Conservation (phyloP, 2,888 invertebrate species). For the Sesia apiformis region DNA sequence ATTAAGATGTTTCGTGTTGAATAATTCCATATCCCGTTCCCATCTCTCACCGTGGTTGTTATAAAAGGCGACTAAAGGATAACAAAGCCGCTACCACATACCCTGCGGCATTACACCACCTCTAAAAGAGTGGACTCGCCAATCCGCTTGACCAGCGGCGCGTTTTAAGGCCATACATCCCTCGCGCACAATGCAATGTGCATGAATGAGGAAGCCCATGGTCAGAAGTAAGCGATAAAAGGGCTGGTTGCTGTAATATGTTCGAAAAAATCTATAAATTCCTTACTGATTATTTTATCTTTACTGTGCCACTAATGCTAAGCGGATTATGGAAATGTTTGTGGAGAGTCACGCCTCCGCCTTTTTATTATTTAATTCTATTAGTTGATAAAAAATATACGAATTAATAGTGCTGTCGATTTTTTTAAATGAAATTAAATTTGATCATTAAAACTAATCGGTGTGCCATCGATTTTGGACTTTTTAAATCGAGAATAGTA, state of each 20-base stretch:
- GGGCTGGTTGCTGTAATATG: neutral
- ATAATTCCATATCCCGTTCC: too few relatives aligned
- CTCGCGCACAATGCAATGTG: too few relatives aligned
- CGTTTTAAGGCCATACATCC: too few relatives aligned
- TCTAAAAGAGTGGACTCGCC: too few relatives aligned
- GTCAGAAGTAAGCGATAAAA: too few relatives aligned
- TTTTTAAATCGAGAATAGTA: neutral
- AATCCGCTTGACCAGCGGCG: too few relatives aligned
- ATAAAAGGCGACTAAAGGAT: too few relatives aligned
- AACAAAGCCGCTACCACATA: too few relatives aligned
- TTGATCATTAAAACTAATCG: slow-evolving; percentile 11
- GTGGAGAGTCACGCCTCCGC: slow-evolving; percentile 37
- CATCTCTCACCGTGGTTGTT: too few relatives aligned
- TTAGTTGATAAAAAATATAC: neutral
- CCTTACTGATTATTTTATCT: neutral
- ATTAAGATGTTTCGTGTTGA: too few relatives aligned
- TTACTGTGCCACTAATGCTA: slow-evolving; percentile 19
- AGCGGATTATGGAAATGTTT: slow-evolving; percentile 60
- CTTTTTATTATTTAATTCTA: slow-evolving; percentile 34
- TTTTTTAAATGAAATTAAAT: slow-evolving; percentile 1
- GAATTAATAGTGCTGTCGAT: neutral
- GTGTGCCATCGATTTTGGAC: neutral
- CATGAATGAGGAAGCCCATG: too few relatives aligned
- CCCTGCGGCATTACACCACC: too few relatives aligned
- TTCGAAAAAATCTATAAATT: neutral